Conservation (phyloP, 2,113 vertebrate genomes). For the Bufo gargarizans region DNA sequence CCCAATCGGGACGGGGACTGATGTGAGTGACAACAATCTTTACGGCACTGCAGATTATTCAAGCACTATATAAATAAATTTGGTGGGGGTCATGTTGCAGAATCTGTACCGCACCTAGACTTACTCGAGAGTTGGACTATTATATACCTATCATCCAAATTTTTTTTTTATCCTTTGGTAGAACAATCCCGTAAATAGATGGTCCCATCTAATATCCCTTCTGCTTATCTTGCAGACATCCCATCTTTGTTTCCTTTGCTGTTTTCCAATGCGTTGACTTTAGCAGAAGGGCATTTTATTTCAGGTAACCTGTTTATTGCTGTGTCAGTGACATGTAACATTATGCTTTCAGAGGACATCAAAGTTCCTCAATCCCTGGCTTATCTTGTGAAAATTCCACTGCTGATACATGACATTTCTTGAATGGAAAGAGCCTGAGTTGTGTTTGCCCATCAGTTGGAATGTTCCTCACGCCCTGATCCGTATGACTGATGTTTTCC, state of each 20-base stretch:
- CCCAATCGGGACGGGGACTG: too few species aligned
- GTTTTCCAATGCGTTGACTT: background rate
- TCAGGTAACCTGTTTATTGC: slow-evolving; percentile 47
- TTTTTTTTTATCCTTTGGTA: background rate
- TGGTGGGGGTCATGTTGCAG: too few species aligned
- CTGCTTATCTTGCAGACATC: slow-evolving; percentile 9
- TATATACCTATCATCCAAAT: background rate
- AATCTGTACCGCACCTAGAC: too few species aligned
- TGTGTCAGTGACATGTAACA: slow-evolving; percentile 48
- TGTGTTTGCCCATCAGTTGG: slow-evolving; percentile 23
- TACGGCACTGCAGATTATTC: too few species aligned
- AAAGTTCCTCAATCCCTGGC: slow-evolving; percentile 45
- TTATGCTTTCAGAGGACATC: slow-evolving; percentile 47
- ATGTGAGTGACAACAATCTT: too few species aligned
- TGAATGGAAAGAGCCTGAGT: slow-evolving; percentile 45
- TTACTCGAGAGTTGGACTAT: too few species aligned
- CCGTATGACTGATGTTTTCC: slow-evolving; percentile 50
- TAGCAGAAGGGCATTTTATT: background rate
- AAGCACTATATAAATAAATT: too few species aligned
- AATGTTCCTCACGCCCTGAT: slow-evolving; percentile 51
- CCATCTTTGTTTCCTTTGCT: background rate
- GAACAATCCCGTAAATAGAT: background rate
- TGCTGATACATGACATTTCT: slow-evolving; percentile 51
- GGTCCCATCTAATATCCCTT: background rate
- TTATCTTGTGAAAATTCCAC: slow-evolving; percentile 41